phyloP scores from a whole-genome alignment of 2,888 invertebrate genomes.

The Synanthedon tipuliformis region DNA sequence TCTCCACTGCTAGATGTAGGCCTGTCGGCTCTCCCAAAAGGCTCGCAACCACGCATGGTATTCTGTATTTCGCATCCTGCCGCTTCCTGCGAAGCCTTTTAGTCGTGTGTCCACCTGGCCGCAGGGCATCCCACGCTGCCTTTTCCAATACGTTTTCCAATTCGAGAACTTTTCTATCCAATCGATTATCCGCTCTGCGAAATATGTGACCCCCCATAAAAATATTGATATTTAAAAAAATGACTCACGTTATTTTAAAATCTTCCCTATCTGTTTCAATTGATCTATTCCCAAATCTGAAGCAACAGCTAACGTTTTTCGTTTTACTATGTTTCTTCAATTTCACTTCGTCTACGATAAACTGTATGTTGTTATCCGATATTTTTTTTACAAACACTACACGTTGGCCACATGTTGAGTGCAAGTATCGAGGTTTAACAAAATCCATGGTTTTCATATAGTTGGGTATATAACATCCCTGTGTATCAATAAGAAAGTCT shows the following conservation, averaged over 20 bases:
- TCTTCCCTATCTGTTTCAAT: slow-evolving; percentile 16
- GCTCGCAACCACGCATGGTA: too few relatives aligned
- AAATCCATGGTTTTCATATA: slow-evolving; percentile 24
- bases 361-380: slow-evolving; percentile 15
- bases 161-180: too few relatives aligned
- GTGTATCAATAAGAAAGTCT: slow-evolving; percentile 30
- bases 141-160: too few relatives aligned
- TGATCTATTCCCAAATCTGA: slow-evolving; percentile 22
- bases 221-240: background rate
- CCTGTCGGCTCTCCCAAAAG: too few relatives aligned
- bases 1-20: too few relatives aligned
- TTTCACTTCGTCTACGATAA: slow-evolving; percentile 19
- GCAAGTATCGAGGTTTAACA: slow-evolving; percentile 10
- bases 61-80: too few relatives aligned
- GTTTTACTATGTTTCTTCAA: slow-evolving; percentile 16
- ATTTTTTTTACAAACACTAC: slow-evolving; percentile 24
- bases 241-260: slow-evolving; percentile 22
- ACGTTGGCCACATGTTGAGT: slow-evolving; percentile 23
- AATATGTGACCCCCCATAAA: too few relatives aligned
- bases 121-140: too few relatives aligned
- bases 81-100: too few relatives aligned
- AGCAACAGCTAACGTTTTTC: slow-evolving; percentile 25
- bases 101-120: too few relatives aligned
- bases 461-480: slow-evolving; percentile 39
- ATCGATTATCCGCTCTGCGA: too few relatives aligned